phyloP scores from a whole-genome alignment of 2,797 vertebrate genomes.

The Crax fasciolata region DNA sequence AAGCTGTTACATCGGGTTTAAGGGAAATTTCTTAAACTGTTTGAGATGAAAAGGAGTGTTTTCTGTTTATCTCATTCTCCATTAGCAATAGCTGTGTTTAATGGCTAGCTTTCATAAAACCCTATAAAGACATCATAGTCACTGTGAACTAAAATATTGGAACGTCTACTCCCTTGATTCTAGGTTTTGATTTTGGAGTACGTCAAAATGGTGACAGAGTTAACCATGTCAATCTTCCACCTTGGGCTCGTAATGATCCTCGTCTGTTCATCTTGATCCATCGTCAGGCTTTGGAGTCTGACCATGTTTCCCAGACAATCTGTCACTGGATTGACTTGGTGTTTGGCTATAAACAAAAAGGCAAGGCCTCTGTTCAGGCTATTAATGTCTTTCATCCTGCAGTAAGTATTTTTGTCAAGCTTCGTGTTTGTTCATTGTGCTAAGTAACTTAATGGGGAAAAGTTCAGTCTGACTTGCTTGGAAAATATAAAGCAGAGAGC shows the following conservation, averaged over 20 bases:
- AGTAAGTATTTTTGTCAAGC: conserved; percentile 83
- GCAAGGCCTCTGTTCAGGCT: conserved; percentile 96
- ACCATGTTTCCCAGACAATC: conserved; percentile 96
- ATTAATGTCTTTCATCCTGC: conserved; percentile 99
- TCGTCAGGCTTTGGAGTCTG: conserved; percentile 96
- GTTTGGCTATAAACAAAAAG: conserved; percentile 99
- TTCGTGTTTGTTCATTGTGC: background rate
- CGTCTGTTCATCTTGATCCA: conserved; percentile 97
- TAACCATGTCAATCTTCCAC: conserved; percentile 96
- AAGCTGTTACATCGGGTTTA: background rate
- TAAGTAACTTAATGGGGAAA: background rate
- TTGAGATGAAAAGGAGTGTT: background rate
- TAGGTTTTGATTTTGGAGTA: conserved; percentile 98
- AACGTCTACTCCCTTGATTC: background rate
- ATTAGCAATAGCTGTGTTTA: background rate
- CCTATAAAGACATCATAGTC: background rate
- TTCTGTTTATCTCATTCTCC: background rate
- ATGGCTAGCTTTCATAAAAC: background rate
- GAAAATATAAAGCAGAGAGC: background rate
- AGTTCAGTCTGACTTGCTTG: background rate
- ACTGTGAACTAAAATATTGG: background rate
- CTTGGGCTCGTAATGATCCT: conserved; percentile 97
- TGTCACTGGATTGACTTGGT: conserved; percentile 99
- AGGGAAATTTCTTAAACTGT: background rate
- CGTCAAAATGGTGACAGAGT: conserved; percentile 97